Conservation (phyloP, 2,888 invertebrate species). For the Hoplodrina ambigua region DNA sequence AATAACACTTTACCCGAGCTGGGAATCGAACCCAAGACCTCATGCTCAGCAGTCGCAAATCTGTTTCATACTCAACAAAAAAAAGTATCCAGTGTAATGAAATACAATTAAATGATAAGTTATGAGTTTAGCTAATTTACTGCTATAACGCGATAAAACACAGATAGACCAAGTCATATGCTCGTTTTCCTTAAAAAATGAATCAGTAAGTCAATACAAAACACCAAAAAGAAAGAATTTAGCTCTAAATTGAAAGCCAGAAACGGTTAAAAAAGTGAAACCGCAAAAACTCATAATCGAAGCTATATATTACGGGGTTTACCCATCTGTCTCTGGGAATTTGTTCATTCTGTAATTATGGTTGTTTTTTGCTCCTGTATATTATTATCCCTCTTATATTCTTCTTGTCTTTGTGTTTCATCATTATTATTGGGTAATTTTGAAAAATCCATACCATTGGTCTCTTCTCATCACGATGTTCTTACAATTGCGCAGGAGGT, state of each 20-base stretch:
- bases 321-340: conserved; percentile 59
- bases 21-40: too few species aligned
- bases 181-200: conserved; percentile 29
- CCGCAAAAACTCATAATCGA: conserved; percentile 57
- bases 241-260: conserved; percentile 34
- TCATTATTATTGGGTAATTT: conserved; percentile 26
- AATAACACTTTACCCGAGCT: too few species aligned
- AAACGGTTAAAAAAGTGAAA: conserved; percentile 30
- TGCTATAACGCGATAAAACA: not conserved
- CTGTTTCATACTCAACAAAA: too few species aligned
- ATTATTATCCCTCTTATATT: conserved; percentile 44
- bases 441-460: conserved; percentile 7
- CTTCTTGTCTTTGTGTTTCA: conserved; percentile 32
- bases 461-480: conserved; percentile 3
- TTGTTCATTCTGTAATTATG: conserved; percentile 55
- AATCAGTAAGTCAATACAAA: conserved; percentile 29
- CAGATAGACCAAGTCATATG: not conserved
- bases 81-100: not conserved
- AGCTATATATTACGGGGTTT: conserved; percentile 53
- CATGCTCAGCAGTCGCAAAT: too few species aligned
- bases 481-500: conserved; percentile 9
- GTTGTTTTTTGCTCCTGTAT: conserved; percentile 44
- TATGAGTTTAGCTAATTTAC: conserved; percentile 15
- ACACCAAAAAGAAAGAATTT: conserved; percentile 20
- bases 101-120: not conserved